Evolutionary conservation across 2,888 invertebrate species (phyloP).

Genomic region (Leptopilina drosophilae): DNA sequence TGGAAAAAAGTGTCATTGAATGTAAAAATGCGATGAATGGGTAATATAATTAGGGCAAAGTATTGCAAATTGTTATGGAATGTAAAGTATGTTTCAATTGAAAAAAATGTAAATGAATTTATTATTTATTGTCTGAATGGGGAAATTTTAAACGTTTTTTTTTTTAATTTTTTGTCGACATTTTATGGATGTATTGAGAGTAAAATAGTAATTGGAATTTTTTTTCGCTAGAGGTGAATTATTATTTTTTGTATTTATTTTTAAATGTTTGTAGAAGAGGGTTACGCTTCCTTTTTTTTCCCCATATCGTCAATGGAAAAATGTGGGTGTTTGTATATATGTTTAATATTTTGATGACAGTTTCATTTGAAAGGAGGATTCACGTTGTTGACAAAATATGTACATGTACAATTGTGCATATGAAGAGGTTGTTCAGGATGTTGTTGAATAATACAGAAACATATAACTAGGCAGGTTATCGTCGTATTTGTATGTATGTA

Average conservation of each 20-base stretch:
- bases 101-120: too few relatives aligned
- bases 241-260: background rate
- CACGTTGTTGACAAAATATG: background rate
- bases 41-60: too few relatives aligned
- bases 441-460: constrained; percentile 27
- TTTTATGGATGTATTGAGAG: too few relatives aligned
- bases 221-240: background rate
- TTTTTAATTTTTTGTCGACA: too few relatives aligned
- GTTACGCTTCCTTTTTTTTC: background rate
- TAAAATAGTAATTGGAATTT: too few relatives aligned
- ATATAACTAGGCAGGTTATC: constrained; percentile 15
- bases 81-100: too few relatives aligned
- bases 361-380: background rate
- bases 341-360: background rate
- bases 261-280: too few relatives aligned
- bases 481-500: constrained; percentile 6
- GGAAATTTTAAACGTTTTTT: too few relatives aligned
- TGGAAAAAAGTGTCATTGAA: too few relatives aligned
- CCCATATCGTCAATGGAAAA: background rate
- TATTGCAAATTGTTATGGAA: too few relatives aligned
- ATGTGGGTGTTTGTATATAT: background rate
- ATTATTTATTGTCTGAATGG: too few relatives aligned
- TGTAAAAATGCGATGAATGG: too few relatives aligned
- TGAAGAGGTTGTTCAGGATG: constrained; percentile 3
- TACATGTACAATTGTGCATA: constrained; percentile 15